A percentile compares a stretch with the other conserved stretches of the same genome.
phyloP scores from a whole-genome alignment of 1,140 invertebrate genomes.

The Achroia grisella region DNA sequence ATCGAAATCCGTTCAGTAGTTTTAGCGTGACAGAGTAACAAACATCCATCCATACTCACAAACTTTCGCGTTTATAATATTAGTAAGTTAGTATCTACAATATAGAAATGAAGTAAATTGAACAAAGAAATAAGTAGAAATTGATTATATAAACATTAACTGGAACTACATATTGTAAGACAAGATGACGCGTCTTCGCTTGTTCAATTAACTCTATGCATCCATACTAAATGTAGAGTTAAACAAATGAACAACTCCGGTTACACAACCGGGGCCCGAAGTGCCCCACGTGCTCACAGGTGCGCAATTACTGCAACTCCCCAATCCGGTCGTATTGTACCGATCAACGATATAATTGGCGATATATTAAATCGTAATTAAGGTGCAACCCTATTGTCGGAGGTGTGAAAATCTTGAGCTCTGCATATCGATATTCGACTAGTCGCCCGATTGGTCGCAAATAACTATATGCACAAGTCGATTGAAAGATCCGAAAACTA shows the following conservation, averaged over 20 bases:
- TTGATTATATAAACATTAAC: no score
- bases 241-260: constrained; percentile 3
- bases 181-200: no score
- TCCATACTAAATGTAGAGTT: constrained; percentile 5
- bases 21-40: no score
- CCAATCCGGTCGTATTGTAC: constrained; percentile 36
- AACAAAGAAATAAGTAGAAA: no score
- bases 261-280: constrained; percentile 1
- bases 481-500: not conserved
- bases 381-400: constrained; percentile 46
- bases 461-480: not conserved
- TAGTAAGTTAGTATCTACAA: no score
- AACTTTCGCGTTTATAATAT: no score
- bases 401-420: constrained; percentile 52
- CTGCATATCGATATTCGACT: constrained; percentile 15
- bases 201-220: not conserved
- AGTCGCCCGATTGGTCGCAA: constrained; percentile 1
- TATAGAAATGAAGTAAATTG: no score
- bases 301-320: constrained; percentile 15
- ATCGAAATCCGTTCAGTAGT: no score
- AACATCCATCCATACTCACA: no score
- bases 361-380: constrained; percentile 69
- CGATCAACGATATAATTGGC: constrained; percentile 63
- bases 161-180: no score
- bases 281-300: not conserved